Evolutionary conservation across 35 echinoderm and acorn worm species (phyloP).

Genomic region (Chiridota heheva): DNA sequence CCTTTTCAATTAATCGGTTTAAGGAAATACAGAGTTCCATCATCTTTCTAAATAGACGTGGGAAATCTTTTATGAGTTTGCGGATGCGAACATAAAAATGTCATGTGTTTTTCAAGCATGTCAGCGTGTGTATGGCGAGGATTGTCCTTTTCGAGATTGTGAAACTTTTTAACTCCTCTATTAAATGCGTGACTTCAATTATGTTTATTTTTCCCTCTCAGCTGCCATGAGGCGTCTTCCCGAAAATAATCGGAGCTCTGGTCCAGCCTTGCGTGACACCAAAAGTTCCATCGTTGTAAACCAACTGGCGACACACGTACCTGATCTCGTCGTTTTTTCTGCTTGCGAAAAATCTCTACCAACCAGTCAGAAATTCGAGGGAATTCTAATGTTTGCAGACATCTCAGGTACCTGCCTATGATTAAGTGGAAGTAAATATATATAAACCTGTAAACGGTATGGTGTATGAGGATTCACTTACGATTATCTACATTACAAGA

Average conservation of each 20-base stretch:
- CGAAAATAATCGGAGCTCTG: too few species aligned
- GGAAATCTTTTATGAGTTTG: too few species aligned
- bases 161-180: neutral
- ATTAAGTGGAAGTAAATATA: too few species aligned
- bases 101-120: too few species aligned
- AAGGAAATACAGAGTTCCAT: too few species aligned
- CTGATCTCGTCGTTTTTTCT: slow-evolving; percentile 63
- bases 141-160: neutral
- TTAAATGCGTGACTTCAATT: neutral
- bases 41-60: too few species aligned
- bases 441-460: too few species aligned
- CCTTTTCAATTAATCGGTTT: too few species aligned
- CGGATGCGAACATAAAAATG: too few species aligned
- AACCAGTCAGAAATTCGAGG: slow-evolving; percentile 72
- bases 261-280: neutral
- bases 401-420: slow-evolving; percentile 74
- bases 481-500: too few species aligned
- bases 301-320: slow-evolving; percentile 85
- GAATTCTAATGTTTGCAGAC: slow-evolving; percentile 94
- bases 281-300: slow-evolving; percentile 55
- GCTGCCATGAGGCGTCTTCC: neutral
- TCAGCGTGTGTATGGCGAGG: too few species aligned
- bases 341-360: slow-evolving; percentile 54
- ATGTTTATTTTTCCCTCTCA: neutral
- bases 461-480: too few species aligned